A percentile compares a stretch with the other conserved stretches of the same genome.
These are phyloP conservation scores for Drymodes brunneopygia DNA, from an alignment of 2,113 vertebrate genomes.

Conservation along the genomic window DNA sequence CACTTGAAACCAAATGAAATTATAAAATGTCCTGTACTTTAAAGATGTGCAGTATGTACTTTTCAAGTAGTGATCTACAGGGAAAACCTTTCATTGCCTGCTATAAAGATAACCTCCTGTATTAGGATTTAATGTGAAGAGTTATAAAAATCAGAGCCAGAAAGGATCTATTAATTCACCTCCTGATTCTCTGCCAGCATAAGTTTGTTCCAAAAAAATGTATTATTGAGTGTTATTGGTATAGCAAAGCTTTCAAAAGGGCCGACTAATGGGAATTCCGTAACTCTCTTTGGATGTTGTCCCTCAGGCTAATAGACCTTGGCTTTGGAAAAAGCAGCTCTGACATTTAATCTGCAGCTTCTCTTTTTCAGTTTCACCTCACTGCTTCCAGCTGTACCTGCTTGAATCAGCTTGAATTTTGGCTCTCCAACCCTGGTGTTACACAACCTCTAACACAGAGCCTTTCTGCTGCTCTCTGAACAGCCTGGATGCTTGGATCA, in stretches of 20 bases:
- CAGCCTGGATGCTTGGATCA: not conserved
- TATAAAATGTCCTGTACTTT: slow-evolving; percentile 10
- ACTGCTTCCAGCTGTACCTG: slow-evolving; percentile 27
- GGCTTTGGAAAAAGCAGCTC: slow-evolving; percentile 27
- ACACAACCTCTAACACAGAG: not conserved
- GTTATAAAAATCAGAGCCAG: slow-evolving; percentile 44
- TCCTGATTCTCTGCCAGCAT: slow-evolving; percentile 30
- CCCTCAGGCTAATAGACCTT: slow-evolving; percentile 4
- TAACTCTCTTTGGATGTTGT: not conserved
- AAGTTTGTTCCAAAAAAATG: slow-evolving; percentile 17
- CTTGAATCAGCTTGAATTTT: slow-evolving; percentile 25
- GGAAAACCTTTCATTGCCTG: slow-evolving; percentile 34
- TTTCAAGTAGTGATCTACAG: slow-evolving; percentile 17
- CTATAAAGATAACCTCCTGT: slow-evolving; percentile 45
- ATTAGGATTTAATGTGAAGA: slow-evolving; percentile 13
- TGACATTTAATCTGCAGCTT: slow-evolving; percentile 31
- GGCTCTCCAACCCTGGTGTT: not conserved
- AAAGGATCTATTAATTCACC: slow-evolving; percentile 50
- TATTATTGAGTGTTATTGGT: slow-evolving; percentile 33
- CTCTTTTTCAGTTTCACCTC: not conserved
- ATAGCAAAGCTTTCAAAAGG: slow-evolving; percentile 29
- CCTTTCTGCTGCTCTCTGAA: not conserved
- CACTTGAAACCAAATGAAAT: slow-evolving; percentile 20
- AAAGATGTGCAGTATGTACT: not conserved
- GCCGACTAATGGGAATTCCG: not conserved